phyloP scores from a whole-genome alignment of 2,113 vertebrate genomes.

The Pogonocichla stellata region DNA sequence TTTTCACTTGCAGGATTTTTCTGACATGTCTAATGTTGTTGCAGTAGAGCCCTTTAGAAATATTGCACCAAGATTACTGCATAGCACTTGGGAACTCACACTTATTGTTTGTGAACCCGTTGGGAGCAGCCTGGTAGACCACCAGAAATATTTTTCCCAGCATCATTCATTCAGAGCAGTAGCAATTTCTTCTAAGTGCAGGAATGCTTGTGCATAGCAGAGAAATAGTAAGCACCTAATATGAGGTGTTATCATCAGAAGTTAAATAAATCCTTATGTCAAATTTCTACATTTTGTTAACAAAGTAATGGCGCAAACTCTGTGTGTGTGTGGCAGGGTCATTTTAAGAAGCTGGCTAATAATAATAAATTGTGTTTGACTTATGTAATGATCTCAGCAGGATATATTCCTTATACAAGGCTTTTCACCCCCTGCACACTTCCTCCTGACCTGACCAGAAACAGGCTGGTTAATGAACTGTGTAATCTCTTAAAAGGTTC shows the following conservation, averaged over 20 bases:
- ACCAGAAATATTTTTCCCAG: not conserved
- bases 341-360: constrained; percentile 10
- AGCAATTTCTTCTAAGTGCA: not conserved
- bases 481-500: constrained; percentile 3
- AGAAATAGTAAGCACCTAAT: not conserved
- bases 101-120: not conserved
- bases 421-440: not conserved
- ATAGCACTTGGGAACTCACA: fast-evolving
- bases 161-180: not conserved
- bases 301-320: not conserved
- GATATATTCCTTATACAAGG: not conserved
- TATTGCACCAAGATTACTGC: not conserved
- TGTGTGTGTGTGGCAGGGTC: not conserved
- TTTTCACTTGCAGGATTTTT: not conserved
- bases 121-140: not conserved
- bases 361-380: not conserved
- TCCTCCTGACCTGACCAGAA: not conserved
- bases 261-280: not conserved
- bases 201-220: not conserved
- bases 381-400: not conserved
- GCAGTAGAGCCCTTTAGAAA: not conserved
- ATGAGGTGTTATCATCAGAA: not conserved
- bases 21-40: not conserved
- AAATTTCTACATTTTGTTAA: not conserved
- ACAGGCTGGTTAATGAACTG: not conserved